Evolutionary conservation across 2,888 invertebrate species (phyloP), one percentile per base, ranked within the genome.

Genomic region (Notodonta dromedarius): DNA sequence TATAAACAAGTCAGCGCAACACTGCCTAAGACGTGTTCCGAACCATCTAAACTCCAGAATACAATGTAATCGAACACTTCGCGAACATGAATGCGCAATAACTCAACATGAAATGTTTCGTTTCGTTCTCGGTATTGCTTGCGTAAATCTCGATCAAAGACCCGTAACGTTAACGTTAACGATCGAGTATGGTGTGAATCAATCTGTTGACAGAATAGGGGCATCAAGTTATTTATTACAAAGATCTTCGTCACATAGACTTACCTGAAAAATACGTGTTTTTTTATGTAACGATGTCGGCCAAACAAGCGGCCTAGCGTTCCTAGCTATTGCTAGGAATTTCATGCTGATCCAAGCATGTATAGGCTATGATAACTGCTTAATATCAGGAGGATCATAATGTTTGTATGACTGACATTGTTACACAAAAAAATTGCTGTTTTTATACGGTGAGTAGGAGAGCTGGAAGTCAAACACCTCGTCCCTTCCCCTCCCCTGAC

Each of bases 181-280:
- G 59, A 11, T 48, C 53, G 56, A 63, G 63, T 63, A 62, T 68
- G 66, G 58, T 62, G 58, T 71, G 69, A 71, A 63, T 73, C 74
- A 71, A 52, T 7, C 9, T n/a, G 46, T 12, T 66, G 74, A 66
- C 66, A 63, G 69, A 71, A 67, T 73, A 67, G 50, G 71, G 73
- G 55, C 42, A 46, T n/a, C 13, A 46, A n/a, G n/a, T 5, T n/a
- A 0, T 46, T 4, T 11, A 46, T 46, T n/a, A n/a, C 13, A 5
- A 46, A n/a, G 46, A 46, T 46, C 11, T 46, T 46, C 5, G 5
- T 11, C 0, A 13, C n/a, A 46, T n/a, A 46, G 5, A 35, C 4
- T 6, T 35, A 35, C 7, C 5, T 35, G 4, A 35, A 24, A 24
- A 24, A 24, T 24, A 2, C 24, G 24, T 24, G 24, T n/a, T n/a